Evolutionary conservation across 2,113 vertebrate species (phyloP).

Genomic region (Mirounga angustirostris): DNA sequence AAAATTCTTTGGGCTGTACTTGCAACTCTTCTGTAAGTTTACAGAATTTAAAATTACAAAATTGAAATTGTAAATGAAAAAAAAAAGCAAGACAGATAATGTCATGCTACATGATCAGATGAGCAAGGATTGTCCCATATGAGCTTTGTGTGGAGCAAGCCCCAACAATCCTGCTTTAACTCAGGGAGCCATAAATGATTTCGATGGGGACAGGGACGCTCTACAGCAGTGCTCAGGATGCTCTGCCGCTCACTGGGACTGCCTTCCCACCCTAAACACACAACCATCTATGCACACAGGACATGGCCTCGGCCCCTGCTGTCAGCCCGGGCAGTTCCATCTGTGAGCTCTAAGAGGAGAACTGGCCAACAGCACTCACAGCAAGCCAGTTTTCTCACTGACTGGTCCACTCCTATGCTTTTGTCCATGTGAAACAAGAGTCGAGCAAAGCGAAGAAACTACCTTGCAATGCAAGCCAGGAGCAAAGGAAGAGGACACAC

Average conservation of each 20-base stretch:
- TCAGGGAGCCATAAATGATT: neutral
- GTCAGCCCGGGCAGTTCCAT: fast-evolving
- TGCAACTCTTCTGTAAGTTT: neutral
- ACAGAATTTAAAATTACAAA: neutral
- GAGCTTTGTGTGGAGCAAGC: neutral
- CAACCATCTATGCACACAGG: neutral
- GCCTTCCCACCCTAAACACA: neutral
- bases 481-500: neutral
- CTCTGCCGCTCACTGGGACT: neutral
- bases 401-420: neutral
- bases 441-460: neutral
- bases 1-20: neutral
- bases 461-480: neutral
- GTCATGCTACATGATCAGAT: neutral
- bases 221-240: neutral
- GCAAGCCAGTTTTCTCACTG: neutral
- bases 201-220: neutral
- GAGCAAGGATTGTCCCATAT: neutral
- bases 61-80: neutral
- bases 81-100: neutral
- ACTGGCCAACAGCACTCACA: neutral
- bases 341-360: neutral
- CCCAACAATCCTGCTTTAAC: neutral
- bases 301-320: too few species aligned
- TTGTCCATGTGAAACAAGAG: neutral